Evolutionary conservation across 1,140 invertebrate species (phyloP), one percentile per base, ranked within the genome.

Genomic region (Ectropis grisescens): DNA sequence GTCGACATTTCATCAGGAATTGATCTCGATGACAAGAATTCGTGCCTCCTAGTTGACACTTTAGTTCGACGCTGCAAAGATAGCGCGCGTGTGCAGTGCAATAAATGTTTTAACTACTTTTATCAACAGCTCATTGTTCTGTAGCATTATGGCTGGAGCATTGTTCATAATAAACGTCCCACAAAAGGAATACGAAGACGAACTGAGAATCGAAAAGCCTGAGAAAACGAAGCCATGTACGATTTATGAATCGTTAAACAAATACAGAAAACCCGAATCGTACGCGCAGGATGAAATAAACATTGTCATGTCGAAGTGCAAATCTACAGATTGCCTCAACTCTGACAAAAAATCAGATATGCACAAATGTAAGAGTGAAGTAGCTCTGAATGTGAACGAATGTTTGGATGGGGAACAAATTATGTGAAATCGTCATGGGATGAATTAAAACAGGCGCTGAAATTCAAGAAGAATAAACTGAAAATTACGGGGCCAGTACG

Each of bases 161-260:
- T 29, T 69, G 2, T 69, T 72, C 29, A 51, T 72, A 0, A 49
- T 72, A 4, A 57, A 42, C 15, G 43, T 72, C 0, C 68, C 68
- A 2, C 53, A 45, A 13, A 48, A 40, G 31, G 36, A 61, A 33
- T 41, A 59, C 34, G 65, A 72, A 48, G 37, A 45, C 14, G 31
- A 54, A 11, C 28, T 72, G 16, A 49, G n/a, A n/a, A n/a, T n/a
- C n/a, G n/a, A n/a, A n/a, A n/a, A n/a, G n/a, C n/a, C n/a, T n/a
- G n/a, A n/a, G n/a, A n/a, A n/a, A n/a, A n/a, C n/a, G n/a, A n/a
- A n/a, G n/a, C n/a, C n/a, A n/a, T n/a, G n/a, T n/a, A n/a, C n/a
- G n/a, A n/a, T n/a, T n/a, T n/a, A n/a, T n/a, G n/a, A n/a, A n/a
- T n/a, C n/a, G n/a, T n/a, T n/a, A n/a, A n/a, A n/a, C n/a, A n/a